These are phyloP conservation scores for Sminthurinus aureus DNA, from an alignment of 2,888 invertebrate genomes.

Conservation along the genomic window DNA sequence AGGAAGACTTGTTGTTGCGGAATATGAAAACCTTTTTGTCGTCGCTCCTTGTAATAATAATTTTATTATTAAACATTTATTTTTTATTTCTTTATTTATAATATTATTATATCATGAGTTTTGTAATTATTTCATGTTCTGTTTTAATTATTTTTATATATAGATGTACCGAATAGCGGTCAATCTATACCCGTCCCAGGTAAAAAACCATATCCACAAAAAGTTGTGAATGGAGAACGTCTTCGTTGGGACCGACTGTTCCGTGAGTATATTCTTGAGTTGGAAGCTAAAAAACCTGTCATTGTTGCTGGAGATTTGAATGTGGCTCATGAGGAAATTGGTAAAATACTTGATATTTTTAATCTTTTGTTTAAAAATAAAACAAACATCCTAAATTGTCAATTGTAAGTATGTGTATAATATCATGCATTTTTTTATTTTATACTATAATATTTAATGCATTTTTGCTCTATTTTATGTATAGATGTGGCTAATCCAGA, in stretches of 20 bases:
- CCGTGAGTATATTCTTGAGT: constrained; percentile 75
- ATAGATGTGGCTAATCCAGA: constrained; percentile 93
- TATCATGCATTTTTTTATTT: no score
- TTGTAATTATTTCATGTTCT: no score
- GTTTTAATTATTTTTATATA: constrained; percentile 19
- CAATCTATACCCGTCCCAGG: constrained; percentile 69
- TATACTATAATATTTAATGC: constrained; percentile 7
- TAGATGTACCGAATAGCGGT: constrained; percentile 94
- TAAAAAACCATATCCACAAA: constrained; percentile 55
- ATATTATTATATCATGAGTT: no score
- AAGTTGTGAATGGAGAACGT: constrained; percentile 83
- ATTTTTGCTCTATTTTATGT: constrained; percentile 24
- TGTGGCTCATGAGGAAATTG: constrained; percentile 94
- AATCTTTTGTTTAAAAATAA: neutral
- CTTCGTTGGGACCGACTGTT: constrained; percentile 90
- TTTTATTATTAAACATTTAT: neutral
- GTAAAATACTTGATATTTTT: constrained; percentile 64
- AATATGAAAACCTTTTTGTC: constrained; percentile 89
- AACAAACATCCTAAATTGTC: neutral
- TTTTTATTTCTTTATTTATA: no score
- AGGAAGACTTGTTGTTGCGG: constrained; percentile 88
- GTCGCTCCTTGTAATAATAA: constrained; percentile 75
- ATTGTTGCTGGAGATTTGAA: constrained; percentile 97
- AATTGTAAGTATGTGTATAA: no score
- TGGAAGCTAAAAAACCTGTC: constrained; percentile 91